These are phyloP conservation scores for Elachura formosa DNA, from an alignment of 2,113 vertebrate species.

Conservation along the genomic window DNA sequence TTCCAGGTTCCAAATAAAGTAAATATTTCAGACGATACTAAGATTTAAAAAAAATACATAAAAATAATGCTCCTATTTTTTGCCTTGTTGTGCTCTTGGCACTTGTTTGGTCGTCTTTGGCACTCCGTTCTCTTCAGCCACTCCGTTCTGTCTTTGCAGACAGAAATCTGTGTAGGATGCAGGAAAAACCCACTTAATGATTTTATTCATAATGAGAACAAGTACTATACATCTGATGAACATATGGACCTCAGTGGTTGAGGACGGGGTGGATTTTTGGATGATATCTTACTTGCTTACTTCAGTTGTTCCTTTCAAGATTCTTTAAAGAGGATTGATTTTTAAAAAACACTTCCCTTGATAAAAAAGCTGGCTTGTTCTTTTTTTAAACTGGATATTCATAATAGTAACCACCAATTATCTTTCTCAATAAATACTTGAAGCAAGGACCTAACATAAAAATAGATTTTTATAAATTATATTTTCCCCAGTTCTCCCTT, in stretches of 20 bases:
- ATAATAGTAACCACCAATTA: background rate
- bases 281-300: background rate
- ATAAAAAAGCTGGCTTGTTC: background rate
- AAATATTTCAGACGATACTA: background rate
- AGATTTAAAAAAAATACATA: background rate
- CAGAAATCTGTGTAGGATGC: background rate
- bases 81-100: background rate
- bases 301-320: background rate
- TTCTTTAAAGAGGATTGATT: background rate
- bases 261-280: background rate
- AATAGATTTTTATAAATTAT: background rate
- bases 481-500: background rate
- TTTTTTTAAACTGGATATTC: background rate
- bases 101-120: background rate
- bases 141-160: background rate
- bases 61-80: rapidly evolving
- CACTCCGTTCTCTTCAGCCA: background rate
- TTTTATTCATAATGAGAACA: background rate
- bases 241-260: background rate
- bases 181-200: background rate
- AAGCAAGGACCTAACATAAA: background rate
- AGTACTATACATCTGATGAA: background rate
- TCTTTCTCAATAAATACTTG: background rate
- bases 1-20: background rate
- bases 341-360: background rate